Base-by-base conservation (phyloP, 2,113 vertebrate species). In the Lophura nycthemera region DNA sequence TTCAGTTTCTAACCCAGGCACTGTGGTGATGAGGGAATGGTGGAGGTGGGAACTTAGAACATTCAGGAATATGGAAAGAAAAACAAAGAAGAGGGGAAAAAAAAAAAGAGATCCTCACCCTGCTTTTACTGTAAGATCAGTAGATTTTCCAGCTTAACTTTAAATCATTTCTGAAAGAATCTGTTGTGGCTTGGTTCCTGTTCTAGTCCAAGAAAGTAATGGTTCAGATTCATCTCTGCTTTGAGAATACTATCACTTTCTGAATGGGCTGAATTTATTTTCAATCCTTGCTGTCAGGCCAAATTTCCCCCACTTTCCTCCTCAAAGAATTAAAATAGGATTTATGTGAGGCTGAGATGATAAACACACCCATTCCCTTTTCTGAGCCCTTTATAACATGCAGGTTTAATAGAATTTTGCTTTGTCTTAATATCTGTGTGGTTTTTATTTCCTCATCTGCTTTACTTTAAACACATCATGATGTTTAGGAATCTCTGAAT, bases 401-500 rank as follows among this genome's bases (percentile, higher is more conserved):
- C 92, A 92, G 38, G 21, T 87, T 82, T 72, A 48, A 83, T 24
- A 59, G 94, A 93, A 67, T 66, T 78, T 92, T 75, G 89, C 71
- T 70, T 61, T 82, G 56, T 64, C 59, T 65, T 45, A 91, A 86
- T 57, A 86, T 89, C 81, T 20, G 48, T 59, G 65, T 38, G 65
- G 11, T 24, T 63, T 56, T 71, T 63, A 70, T 63, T 21, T 47
- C 95, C 91, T 89, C 92, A 64, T 91, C 74, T 57, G 93, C 84
- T 89, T 90, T 93, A 76, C 93, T 90, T 85, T 54, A 54, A 54
- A 9, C 27, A 30, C 27, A 29, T 54, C 91, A 87, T 93, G 67
- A 96, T 96, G 95, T 92, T 94, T 91, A 95, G 83, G 86, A 78
- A 92, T 81, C 90, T 94, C 95, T 93, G 91, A 83, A 91, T 93